A percentile compares a stretch with the other conserved stretches of the same genome.
phyloP scores from a whole-genome alignment of 2,113 vertebrate species.

The Anas platyrhynchos region DNA sequence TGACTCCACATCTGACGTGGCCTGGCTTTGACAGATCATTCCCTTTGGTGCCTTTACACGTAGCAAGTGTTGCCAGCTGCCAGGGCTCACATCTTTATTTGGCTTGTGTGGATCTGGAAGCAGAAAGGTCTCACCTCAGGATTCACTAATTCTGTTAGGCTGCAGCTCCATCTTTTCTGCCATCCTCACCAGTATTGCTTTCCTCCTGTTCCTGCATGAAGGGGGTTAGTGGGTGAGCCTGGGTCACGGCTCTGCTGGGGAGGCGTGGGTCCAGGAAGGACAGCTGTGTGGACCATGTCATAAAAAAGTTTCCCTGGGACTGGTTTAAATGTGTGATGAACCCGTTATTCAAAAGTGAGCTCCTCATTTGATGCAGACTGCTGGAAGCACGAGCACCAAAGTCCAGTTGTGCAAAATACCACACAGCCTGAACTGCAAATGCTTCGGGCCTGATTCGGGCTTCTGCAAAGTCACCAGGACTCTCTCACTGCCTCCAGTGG shows the following conservation, averaged over 20 bases:
- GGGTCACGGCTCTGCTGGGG: background rate
- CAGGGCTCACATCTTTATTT: background rate
- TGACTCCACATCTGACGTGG: background rate
- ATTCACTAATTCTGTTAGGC: background rate
- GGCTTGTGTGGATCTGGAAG: background rate
- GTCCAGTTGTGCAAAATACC: background rate
- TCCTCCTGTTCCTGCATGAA: background rate
- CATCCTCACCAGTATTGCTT: accelerated
- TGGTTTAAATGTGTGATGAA: background rate
- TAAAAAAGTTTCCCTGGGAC: background rate
- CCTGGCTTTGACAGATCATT: background rate
- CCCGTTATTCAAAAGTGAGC: background rate
- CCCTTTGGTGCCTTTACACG: background rate
- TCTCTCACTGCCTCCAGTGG: background rate
- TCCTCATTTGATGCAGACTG: slow-evolving; percentile 8
- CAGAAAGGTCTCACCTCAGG: background rate
- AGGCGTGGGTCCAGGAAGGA: background rate
- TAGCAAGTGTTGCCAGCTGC: background rate
- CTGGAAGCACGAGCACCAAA: background rate
- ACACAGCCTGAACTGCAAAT: background rate
- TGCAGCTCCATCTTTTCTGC: background rate
- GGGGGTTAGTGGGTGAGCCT: background rate
- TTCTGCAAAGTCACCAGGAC: slow-evolving; percentile 20
- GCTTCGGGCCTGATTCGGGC: background rate
- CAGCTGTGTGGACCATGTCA: background rate